Base-by-base conservation (phyloP, 2,113 vertebrate genomes). In the Clarias magur region DNA sequence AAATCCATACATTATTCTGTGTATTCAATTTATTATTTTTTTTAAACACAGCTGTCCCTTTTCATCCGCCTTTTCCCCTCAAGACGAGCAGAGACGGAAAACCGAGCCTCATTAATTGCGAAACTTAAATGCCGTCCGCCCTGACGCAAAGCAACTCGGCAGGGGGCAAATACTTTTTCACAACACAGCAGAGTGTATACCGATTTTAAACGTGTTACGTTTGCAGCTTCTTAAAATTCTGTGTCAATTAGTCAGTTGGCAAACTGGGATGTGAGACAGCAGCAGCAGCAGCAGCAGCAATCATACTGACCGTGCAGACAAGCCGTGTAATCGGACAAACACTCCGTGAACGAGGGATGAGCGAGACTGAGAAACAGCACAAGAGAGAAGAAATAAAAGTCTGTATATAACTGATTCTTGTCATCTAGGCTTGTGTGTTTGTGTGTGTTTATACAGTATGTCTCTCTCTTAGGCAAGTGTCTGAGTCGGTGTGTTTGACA, bases 1-100 rank as follows among this genome's bases (percentile, higher is more conserved):
- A 93, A 90, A 92, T 89, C 89, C 90, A 91, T 92, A 88, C 90
- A 88, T 93, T 91, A 92, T 82, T 88, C 82, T 21, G 48, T 56
- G 2, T 23, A 23, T 54, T 76, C 53, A 54, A 53, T 53, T n/a
- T 76, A 53, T 16, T 59, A 17, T 59, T 59, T 59, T 15, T 59
- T 42, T 73, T 53, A 48, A 76, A 76, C 73, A 76, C 42, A 76
- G 73, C 73, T 76, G 42, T 54, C 70, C 53, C 73, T 16, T 73
- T 73, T 42, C 7, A 17, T 72, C 68, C 0, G 87, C 92, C 87
- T 93, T 73, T 75, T 25, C 73, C 73, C 42, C 42, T n/a, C 72
- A 54, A 15, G 73, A 76, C 73, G n/a, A 7, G 48, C 73, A 25
- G 23, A 15, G 23, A 54, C 2, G 23, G 42, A 76, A 76, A 76